Conservation (phyloP, 1,140 invertebrate species). For the Trinorchestia longiramus region DNA sequence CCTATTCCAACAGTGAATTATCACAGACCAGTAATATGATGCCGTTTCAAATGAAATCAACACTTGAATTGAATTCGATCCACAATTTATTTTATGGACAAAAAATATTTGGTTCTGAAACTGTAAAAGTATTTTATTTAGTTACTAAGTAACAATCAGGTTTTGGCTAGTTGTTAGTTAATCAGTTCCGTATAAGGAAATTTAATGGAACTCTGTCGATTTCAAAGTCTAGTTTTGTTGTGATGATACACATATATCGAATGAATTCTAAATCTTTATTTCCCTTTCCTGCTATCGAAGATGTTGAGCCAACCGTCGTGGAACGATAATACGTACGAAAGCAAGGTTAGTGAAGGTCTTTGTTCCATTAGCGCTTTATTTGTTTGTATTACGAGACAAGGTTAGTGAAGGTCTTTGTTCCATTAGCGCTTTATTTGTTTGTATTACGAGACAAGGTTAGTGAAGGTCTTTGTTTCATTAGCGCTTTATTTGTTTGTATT, state of each 20-base stretch:
- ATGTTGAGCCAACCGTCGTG: slow-evolving; percentile 45
- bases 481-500: not conserved
- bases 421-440: not conserved
- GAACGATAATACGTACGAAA: slow-evolving; percentile 13
- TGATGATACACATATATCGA: not conserved
- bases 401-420: not conserved
- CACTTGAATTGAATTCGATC: too few relatives aligned
- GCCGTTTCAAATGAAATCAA: too few relatives aligned
- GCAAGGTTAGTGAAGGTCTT: not conserved
- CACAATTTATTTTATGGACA: too few relatives aligned
- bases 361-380: not conserved
- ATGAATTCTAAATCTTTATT: not conserved
- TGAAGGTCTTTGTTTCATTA: not conserved
- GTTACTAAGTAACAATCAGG: too few relatives aligned
- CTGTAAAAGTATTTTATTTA: too few relatives aligned
- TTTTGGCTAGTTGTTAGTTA: too few relatives aligned
- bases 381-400: not conserved
- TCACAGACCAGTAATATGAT: too few relatives aligned
- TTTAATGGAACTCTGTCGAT: too few relatives aligned
- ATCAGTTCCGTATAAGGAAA: too few relatives aligned
- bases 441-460: slow-evolving; percentile 14
- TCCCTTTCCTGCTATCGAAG: not conserved
- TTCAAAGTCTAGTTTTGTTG: too few relatives aligned
- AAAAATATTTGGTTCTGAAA: too few relatives aligned
- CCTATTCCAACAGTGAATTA: too few relatives aligned